Evolutionary conservation across 1,140 invertebrate genomes (phyloP).

Genomic region (Drosophila tsacasi): DNA sequence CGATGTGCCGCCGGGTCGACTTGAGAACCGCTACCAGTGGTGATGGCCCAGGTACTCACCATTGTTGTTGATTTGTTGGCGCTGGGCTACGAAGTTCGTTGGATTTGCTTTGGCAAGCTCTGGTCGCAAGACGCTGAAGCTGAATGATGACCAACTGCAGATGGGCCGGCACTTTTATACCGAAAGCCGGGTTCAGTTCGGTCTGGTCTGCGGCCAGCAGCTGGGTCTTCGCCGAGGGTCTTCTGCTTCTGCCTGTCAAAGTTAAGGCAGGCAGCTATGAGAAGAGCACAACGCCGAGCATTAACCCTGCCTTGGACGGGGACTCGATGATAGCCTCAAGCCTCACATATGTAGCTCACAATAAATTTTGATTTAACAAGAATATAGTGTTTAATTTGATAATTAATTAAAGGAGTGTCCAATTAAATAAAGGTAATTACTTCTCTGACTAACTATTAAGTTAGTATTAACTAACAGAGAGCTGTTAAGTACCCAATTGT

Average conservation of each 20-base stretch:
- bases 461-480: too few species aligned
- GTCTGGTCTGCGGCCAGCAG: constrained; percentile 36
- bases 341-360: neutral
- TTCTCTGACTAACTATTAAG: too few species aligned
- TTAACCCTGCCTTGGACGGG: constrained; percentile 36
- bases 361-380: neutral
- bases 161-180: constrained; percentile 72
- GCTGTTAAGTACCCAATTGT: neutral
- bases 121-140: constrained; percentile 65
- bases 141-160: constrained; percentile 74
- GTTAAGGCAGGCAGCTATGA: constrained; percentile 10
- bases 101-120: constrained; percentile 58
- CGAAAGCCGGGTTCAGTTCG: constrained; percentile 20
- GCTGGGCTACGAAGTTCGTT: constrained; percentile 59
- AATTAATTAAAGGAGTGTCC: neutral
- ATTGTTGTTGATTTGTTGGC: constrained; percentile 74
- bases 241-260: constrained; percentile 38
- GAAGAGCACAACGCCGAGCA: constrained; percentile 5
- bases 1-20: constrained; percentile 10
- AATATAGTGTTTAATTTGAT: neutral
- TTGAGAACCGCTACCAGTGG: neutral
- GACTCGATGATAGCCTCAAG: neutral
- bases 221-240: constrained; percentile 17
- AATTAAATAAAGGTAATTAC: neutral
- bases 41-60: constrained; percentile 38